Conservation (phyloP, 2,888 invertebrate genomes). For the Shargacucullia verbasci region DNA sequence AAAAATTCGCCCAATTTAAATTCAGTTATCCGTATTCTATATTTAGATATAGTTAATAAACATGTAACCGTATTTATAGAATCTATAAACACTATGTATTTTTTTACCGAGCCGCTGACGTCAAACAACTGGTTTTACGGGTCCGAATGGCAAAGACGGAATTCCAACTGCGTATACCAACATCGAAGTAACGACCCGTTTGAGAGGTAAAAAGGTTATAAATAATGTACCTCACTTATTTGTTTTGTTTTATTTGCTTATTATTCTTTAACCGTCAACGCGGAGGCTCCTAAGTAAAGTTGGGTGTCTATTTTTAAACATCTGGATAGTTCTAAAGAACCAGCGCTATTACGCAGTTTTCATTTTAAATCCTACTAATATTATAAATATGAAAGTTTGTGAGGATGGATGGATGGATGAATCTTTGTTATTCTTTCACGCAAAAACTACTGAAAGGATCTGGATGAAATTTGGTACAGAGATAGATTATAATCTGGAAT, state of each 20-base stretch:
- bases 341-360: neutral
- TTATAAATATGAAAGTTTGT: too few species aligned
- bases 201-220: neutral
- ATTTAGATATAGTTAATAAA: constrained; percentile 1
- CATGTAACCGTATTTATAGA: neutral
- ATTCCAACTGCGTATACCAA: neutral
- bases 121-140: constrained; percentile 29
- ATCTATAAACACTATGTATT: neutral
- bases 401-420: too few species aligned
- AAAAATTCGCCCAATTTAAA: neutral
- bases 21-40: constrained; percentile 10
- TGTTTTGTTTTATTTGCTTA: neutral
- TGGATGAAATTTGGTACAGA: too few species aligned
- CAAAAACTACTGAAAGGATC: too few species aligned
- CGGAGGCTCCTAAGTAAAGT: too few species aligned
- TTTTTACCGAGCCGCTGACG: constrained; percentile 23
- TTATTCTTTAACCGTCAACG: too few species aligned
- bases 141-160: neutral
- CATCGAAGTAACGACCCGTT: neutral
- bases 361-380: too few species aligned
- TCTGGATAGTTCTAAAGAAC: neutral
- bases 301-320: neutral
- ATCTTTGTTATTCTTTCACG: too few species aligned
- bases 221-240: constrained; percentile 1
- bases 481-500: too few species aligned